These are phyloP conservation scores for Hyles lineata DNA, from an alignment of 2,888 invertebrate species.

Conservation along the genomic window DNA sequence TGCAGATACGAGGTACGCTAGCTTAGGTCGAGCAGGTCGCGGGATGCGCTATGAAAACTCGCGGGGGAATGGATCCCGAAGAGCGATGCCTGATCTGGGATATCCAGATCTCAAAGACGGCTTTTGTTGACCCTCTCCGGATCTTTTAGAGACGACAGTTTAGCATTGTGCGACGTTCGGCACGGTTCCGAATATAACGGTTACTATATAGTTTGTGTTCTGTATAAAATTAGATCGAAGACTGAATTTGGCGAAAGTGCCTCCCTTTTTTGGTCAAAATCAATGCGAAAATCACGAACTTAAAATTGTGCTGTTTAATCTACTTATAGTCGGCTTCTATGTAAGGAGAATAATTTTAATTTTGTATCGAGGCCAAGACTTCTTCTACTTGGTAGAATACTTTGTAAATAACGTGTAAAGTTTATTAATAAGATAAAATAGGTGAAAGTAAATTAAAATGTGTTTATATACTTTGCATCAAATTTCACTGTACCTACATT, in stretches of 20 bases:
- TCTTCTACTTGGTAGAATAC: constrained; percentile 49
- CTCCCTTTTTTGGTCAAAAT: constrained; percentile 64
- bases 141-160: constrained; percentile 78
- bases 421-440: constrained; percentile 18
- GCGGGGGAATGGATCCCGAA: constrained; percentile 73
- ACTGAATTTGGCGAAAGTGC: constrained; percentile 81
- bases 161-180: constrained; percentile 56
- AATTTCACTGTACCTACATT: constrained; percentile 51
- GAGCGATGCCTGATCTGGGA: constrained; percentile 79
- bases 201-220: constrained; percentile 53
- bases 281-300: constrained; percentile 42
- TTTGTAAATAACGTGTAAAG: constrained; percentile 51
- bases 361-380: constrained; percentile 47
- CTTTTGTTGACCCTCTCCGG: constrained; percentile 89
- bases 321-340: constrained; percentile 38
- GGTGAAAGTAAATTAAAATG: constrained; percentile 15
- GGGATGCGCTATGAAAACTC: constrained; percentile 71
- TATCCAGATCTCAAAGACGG: constrained; percentile 88
- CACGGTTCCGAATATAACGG: constrained; percentile 43
- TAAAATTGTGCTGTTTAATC: constrained; percentile 37
- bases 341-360: constrained; percentile 36
- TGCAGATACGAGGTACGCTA: constrained; percentile 80
- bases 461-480: constrained; percentile 46
- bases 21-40: constrained; percentile 76
- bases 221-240: constrained; percentile 72